These are phyloP conservation scores for Prunella strophiata DNA, from an alignment of 2,797 vertebrate genomes.

Conservation along the genomic window DNA sequence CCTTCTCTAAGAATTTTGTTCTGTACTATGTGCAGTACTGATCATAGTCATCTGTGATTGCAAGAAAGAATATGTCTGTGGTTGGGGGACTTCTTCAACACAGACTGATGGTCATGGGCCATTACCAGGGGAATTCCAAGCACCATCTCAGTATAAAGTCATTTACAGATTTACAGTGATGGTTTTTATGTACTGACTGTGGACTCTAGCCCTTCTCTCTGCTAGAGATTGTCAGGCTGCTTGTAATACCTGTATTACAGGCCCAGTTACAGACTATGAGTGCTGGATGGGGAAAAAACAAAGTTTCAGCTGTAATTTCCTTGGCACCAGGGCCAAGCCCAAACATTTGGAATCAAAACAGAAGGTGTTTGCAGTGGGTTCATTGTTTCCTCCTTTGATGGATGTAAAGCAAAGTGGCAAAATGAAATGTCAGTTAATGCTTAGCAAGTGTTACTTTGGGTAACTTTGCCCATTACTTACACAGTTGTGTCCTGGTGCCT, in stretches of 20 bases:
- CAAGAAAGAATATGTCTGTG: not conserved
- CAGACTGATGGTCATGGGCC: not conserved
- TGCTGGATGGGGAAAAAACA: not conserved
- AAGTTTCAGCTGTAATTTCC: not conserved
- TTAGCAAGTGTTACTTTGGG: not conserved
- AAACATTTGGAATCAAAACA: not conserved
- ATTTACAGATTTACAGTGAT: not conserved
- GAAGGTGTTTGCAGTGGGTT: accelerated
- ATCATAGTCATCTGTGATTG: not conserved
- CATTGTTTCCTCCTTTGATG: not conserved
- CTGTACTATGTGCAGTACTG: not conserved
- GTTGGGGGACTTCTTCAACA: not conserved
- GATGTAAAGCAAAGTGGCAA: not conserved
- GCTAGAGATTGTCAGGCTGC: not conserved
- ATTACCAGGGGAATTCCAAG: not conserved
- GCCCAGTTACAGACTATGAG: not conserved
- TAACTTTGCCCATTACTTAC: not conserved
- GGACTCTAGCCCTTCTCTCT: not conserved
- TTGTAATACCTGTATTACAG: not conserved
- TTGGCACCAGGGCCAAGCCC: not conserved
- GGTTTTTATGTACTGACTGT: not conserved
- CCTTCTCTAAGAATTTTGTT: not conserved
- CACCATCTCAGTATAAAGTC: not conserved
- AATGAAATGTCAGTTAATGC: not conserved
- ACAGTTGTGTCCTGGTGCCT: not conserved